Evolutionary conservation across 2,888 invertebrate species (phyloP), one percentile per base, ranked within the genome.

Genomic region (Metellina segmentata): DNA sequence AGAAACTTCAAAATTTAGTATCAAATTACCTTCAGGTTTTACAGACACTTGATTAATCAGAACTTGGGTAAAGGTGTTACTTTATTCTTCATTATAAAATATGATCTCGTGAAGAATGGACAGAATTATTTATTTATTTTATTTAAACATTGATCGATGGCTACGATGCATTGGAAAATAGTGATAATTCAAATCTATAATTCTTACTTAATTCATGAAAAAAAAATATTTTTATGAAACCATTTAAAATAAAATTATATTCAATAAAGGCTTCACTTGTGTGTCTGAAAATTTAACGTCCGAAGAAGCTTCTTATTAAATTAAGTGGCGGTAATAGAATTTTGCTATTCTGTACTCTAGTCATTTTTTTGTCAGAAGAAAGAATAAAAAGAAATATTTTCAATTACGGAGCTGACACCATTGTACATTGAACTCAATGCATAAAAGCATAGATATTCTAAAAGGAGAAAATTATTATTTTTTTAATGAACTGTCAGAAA

Each of bases 401-500:
- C 61, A 61, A 61, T 61, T 61, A 61, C 13, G 61, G 61, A 11
- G 61, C 61, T 61, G 13, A 8, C 61, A 13, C 13, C 8, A 16
- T 61, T 16, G 9, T 11, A 8, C 13, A 61, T 16, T 61, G 61
- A 61, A 61, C 16, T 61, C 61, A 61, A 61, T 61, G 9, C 13
- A 61, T 11, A 9, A 61, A 61, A 4, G 16, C 13, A 61, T 7
- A 9, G 1, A 13, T 61, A 53, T 61, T 61, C 61, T 16, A 61
- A 16, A 16, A 61, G 7, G 20, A 74, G 74, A 74, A 74, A 74
- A 34, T 74, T 74, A 74, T 34, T 34, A 6, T 74, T 48, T 20
- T 74, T 74, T 8, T 0, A 34, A 74, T 74, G 48, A 74, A 74
- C 20, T 8, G 74, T 74, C 74, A 74, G 48, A 74, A 74, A 48